Conservation (phyloP, 2,888 invertebrate species). For the Nowickia ferox region DNA sequence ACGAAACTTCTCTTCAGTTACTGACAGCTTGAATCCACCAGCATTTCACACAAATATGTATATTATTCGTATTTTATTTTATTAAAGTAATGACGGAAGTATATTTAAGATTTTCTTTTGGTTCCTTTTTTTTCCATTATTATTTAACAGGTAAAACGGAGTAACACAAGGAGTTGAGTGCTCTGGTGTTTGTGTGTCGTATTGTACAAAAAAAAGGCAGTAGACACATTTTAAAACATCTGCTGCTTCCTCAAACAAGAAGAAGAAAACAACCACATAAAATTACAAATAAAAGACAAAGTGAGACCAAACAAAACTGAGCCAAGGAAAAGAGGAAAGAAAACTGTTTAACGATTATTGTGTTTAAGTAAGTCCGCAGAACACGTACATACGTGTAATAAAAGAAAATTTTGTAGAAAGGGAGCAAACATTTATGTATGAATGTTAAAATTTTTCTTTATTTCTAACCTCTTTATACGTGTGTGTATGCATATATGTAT, state of each 20-base stretch:
- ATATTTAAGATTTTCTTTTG: conserved; percentile 4
- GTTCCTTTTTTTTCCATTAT: background rate
- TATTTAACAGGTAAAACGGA: background rate
- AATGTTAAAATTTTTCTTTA: conserved; percentile 15
- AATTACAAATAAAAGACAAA: background rate
- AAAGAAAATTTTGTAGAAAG: background rate
- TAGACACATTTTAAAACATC: conserved; percentile 49
- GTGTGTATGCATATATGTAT: no score
- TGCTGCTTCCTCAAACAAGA: conserved; percentile 29
- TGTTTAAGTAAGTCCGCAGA: conserved; percentile 29
- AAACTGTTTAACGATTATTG: conserved; percentile 44
- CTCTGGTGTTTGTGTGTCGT: conserved; percentile 3
- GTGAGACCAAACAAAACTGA: background rate
- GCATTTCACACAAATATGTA: background rate
- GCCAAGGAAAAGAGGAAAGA: conserved; percentile 22
- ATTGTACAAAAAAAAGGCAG: conserved; percentile 32
- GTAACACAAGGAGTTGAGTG: conserved; percentile 22
- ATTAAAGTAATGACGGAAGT: background rate
- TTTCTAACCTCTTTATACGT: background rate
- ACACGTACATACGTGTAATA: conserved; percentile 9
- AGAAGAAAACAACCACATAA: background rate
- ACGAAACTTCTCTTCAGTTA: background rate
- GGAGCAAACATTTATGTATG: background rate
- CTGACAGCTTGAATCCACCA: background rate
- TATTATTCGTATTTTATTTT: background rate